Conservation (phyloP, 2,888 invertebrate genomes). For the Leucoptera coffeella region DNA sequence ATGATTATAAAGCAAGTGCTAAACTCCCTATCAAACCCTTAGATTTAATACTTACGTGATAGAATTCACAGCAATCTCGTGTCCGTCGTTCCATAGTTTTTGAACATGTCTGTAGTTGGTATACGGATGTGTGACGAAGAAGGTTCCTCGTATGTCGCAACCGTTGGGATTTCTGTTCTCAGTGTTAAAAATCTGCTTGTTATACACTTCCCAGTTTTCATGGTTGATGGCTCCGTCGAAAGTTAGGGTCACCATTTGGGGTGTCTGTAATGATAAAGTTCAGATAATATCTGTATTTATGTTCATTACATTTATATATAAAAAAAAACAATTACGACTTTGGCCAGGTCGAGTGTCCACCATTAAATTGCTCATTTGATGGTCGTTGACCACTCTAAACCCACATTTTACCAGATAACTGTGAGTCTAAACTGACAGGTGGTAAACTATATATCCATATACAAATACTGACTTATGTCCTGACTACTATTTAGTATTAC, state of each 20-base stretch:
- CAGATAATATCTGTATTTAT: background rate
- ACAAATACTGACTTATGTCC: too few relatives aligned
- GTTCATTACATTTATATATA: background rate
- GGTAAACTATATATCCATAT: too few relatives aligned
- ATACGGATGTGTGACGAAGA: conserved; percentile 82
- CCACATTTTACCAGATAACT: too few relatives aligned
- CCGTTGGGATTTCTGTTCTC: conserved; percentile 74
- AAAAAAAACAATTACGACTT: too few relatives aligned
- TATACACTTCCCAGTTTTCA: conserved; percentile 74
- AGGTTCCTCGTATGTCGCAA: conserved; percentile 76
- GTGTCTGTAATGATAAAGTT: conserved; percentile 34
- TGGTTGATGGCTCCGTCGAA: conserved; percentile 80
- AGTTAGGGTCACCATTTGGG: conserved; percentile 77
- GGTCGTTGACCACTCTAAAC: too few relatives aligned
- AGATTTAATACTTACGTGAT: conserved; percentile 89
- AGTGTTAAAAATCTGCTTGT: conserved; percentile 57
- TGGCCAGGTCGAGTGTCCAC: too few relatives aligned
- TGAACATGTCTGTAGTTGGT: conserved; percentile 87
- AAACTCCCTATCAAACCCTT: too few relatives aligned
- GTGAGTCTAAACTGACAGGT: background rate
- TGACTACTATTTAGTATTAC: too few relatives aligned
- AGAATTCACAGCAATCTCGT: conserved; percentile 84
- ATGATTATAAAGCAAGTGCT: too few relatives aligned
- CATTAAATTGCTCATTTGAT: too few relatives aligned
- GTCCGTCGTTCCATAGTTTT: conserved; percentile 80